Percentiles rank a stretch among this genome's conserved stretches.
phyloP scores from a whole-genome alignment of 2,113 vertebrate genomes.

The Cardinalis cardinalis region DNA sequence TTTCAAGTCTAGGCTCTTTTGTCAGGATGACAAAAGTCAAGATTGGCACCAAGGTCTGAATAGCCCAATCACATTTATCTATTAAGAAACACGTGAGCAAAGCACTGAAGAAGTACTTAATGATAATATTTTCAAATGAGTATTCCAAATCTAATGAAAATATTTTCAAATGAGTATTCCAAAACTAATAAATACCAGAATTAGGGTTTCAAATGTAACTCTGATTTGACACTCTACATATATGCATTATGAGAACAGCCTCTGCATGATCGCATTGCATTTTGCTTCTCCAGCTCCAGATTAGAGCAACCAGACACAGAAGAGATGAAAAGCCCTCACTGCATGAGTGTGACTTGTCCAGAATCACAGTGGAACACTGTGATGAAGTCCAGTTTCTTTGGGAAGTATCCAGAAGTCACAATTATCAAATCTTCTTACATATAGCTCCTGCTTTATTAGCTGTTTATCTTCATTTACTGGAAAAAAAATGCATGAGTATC shows the following conservation, averaged over 20 bases:
- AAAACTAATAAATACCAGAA: background rate
- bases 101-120: background rate
- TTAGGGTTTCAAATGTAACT: background rate
- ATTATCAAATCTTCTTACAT: background rate
- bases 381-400: background rate
- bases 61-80: background rate
- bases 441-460: background rate
- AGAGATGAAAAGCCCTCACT: background rate
- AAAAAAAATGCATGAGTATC: background rate
- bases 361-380: background rate
- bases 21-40: background rate
- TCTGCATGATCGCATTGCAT: background rate
- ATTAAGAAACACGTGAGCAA: background rate
- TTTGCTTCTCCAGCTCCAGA: background rate
- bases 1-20: background rate
- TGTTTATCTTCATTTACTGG: background rate
- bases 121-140: background rate
- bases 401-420: background rate
- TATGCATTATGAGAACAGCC: background rate
- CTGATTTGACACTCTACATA: fast-evolving
- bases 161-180: background rate
- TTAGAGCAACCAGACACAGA: background rate
- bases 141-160: background rate
- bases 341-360: background rate
- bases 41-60: background rate